Evolutionary conservation across 2,888 invertebrate genomes (phyloP).

Genomic region (Molanna angustata): DNA sequence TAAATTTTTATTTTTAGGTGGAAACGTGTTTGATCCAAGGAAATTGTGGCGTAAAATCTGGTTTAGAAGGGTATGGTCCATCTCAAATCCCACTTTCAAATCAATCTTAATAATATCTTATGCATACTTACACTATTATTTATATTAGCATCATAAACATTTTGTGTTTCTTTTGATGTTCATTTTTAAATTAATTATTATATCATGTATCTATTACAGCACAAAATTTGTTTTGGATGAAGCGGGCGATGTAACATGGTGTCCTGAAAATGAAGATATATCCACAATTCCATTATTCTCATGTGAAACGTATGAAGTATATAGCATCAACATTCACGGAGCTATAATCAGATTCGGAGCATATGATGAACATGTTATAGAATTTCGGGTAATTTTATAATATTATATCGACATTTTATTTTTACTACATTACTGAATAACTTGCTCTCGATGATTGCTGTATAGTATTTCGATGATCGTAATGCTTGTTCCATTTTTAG

Average conservation of each 20-base stretch:
- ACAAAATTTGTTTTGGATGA: slow-evolving; percentile 53
- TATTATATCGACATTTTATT: slow-evolving; percentile 1
- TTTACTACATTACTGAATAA: background rate
- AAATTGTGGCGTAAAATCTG: slow-evolving; percentile 43
- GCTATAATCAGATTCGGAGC: slow-evolving; percentile 58
- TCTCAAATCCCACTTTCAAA: too few species aligned
- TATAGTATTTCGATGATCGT: too few species aligned
- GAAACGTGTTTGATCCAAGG: slow-evolving; percentile 48
- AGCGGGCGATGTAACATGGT: slow-evolving; percentile 62
- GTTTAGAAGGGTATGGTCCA: slow-evolving; percentile 49
- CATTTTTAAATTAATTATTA: background rate
- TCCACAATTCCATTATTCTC: slow-evolving; percentile 58
- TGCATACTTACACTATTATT: background rate
- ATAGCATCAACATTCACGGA: slow-evolving; percentile 38
- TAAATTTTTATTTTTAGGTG: slow-evolving; percentile 37
- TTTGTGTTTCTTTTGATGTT: background rate
- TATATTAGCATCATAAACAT: background rate
- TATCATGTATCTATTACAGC: slow-evolving; percentile 30
- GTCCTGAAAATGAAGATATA: slow-evolving; percentile 34
- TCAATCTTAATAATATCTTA: background rate
- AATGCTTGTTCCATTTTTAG: too few species aligned
- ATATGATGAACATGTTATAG: slow-evolving; percentile 63
- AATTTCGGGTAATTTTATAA: slow-evolving; percentile 50
- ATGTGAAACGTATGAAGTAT: slow-evolving; percentile 66
- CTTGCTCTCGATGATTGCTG: too few species aligned